Percentiles rank a stretch among this genome's conserved stretches.
phyloP scores from a whole-genome alignment of 1,140 invertebrate species.

The Brachionus sp. region DNA sequence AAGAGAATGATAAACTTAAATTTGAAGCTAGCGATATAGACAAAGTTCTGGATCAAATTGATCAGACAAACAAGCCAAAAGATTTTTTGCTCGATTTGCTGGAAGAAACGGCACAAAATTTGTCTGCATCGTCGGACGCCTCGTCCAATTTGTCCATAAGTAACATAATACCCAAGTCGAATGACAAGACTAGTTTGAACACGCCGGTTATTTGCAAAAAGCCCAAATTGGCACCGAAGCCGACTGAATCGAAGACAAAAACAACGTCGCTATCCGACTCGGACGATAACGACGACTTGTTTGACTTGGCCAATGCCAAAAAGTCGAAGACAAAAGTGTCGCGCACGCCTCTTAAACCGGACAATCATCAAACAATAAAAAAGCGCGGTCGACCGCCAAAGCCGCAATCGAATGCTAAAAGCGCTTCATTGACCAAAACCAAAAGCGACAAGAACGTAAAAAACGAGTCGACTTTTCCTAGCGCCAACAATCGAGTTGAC shows the following conservation, averaged over 20 bases:
- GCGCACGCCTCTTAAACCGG: conserved; percentile 32
- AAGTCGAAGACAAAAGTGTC: neutral
- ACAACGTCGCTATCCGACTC: neutral
- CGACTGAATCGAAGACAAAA: neutral
- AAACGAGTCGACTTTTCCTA: neutral
- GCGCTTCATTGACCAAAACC: neutral
- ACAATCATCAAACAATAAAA: conserved; percentile 40
- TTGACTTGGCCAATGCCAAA: neutral
- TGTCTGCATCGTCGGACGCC: neutral
- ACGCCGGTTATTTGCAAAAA: neutral
- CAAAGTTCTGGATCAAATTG: conserved; percentile 39
- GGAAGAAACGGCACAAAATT: neutral
- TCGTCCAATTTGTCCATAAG: neutral
- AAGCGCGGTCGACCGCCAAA: conserved; percentile 41
- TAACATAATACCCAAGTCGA: neutral
- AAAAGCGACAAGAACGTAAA: neutral
- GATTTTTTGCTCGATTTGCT: conserved; percentile 42
- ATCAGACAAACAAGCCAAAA: neutral
- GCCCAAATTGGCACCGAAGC: neutral
- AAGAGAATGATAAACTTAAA: conserved; percentile 1
- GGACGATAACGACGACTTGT: conserved; percentile 15
- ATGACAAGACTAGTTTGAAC: neutral
- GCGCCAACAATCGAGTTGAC: neutral
- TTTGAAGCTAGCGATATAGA: conserved; percentile 4
- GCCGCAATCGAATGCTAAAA: neutral